These are phyloP conservation scores for Hesperophylax magnus DNA, from an alignment of 1,140 invertebrate species.

Conservation along the genomic window DNA sequence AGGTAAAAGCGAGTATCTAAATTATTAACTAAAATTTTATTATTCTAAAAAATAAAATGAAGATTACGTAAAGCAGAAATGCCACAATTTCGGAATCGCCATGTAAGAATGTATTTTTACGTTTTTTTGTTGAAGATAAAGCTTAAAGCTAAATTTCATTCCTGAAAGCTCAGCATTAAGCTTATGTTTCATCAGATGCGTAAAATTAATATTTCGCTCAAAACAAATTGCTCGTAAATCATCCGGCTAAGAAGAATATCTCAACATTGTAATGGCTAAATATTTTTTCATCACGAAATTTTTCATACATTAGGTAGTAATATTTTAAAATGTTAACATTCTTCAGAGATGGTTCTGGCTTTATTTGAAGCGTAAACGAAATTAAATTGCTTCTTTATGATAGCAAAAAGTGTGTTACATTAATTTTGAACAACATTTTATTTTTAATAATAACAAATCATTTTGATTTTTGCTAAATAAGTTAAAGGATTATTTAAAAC, in stretches of 20 bases:
- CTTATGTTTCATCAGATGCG: neutral
- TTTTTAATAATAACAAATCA: no score
- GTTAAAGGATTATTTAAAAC: no score
- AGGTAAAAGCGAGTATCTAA: no score
- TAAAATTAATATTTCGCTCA: slow-evolving; percentile 2
- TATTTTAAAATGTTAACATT: slow-evolving; percentile 21
- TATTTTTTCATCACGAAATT: slow-evolving; percentile 14
- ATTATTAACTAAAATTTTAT: no score
- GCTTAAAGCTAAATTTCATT: no score
- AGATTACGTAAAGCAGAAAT: no score
- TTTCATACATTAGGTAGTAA: slow-evolving; percentile 23
- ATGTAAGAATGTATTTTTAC: neutral
- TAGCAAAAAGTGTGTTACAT: neutral
- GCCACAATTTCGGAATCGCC: no score
- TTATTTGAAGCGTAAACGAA: slow-evolving; percentile 11
- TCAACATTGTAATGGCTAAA: slow-evolving; percentile 6
- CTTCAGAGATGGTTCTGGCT: neutral
- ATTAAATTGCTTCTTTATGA: slow-evolving; percentile 12
- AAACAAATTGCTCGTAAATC: slow-evolving; percentile 9
- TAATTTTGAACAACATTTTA: no score
- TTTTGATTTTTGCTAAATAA: no score
- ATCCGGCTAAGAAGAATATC: neutral
- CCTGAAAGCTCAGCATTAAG: neutral
- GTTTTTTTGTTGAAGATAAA: no score
- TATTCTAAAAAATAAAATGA: no score